Percentiles rank a stretch among this genome's conserved stretches.
Conservation (phyloP, 2,113 vertebrate species). For the Myrmecophaga tridactyla region DNA sequence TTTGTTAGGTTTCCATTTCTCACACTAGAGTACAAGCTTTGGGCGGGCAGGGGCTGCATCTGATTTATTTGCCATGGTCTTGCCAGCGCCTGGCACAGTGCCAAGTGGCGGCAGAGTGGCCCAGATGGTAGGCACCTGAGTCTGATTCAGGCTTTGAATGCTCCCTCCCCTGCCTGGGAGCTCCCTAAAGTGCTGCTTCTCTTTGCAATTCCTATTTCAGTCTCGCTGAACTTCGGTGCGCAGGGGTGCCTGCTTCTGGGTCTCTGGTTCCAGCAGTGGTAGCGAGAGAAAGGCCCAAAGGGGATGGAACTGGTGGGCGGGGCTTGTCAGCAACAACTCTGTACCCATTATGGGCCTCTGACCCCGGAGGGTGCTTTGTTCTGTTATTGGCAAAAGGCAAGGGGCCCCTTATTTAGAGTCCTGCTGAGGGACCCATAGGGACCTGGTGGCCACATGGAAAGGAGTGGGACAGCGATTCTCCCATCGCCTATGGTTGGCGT, state of each 20-base stretch:
- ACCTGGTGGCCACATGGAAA: neutral
- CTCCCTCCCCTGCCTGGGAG: no score
- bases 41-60: fast-evolving
- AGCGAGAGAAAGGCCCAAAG: neutral
- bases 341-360: neutral
- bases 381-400: neutral
- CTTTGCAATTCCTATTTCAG: neutral
- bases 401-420: neutral
- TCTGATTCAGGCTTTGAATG: neutral
- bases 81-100: neutral
- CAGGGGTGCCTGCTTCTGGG: no score
- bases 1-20: neutral
- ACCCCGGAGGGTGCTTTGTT: neutral
- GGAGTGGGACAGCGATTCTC: neutral
- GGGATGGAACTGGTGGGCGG: neutral
- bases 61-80: neutral
- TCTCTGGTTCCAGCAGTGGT: neutral
- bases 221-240: neutral
- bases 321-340: neutral
- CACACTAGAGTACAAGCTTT: fast-evolving
- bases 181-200: fast-evolving
- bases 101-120: neutral
- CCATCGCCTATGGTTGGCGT: fast-evolving
- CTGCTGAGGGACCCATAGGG: neutral
- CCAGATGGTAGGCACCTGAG: neutral